A percentile compares a stretch with the other conserved stretches of the same genome.
phyloP scores from a whole-genome alignment of 2,888 invertebrate species.

The Adelognathus sp. region DNA sequence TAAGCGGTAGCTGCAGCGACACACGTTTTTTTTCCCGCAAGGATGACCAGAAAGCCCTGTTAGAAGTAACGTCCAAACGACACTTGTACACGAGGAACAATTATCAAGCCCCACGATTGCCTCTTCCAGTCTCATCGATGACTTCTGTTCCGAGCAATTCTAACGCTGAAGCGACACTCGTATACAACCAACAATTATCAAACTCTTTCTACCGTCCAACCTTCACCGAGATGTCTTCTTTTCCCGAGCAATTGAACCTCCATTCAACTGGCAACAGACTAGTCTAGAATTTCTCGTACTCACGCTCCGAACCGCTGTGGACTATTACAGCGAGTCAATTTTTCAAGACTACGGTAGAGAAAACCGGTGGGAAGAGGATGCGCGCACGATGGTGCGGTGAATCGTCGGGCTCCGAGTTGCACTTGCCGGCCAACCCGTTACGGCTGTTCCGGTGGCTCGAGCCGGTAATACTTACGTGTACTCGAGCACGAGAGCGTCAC shows the following conservation, averaged over 20 bases:
- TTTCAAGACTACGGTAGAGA: slow-evolving; percentile 34
- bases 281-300: slow-evolving; percentile 16
- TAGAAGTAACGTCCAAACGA: slow-evolving; percentile 50
- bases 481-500: slow-evolving; percentile 50
- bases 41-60: slow-evolving; percentile 29
- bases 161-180: too few relatives aligned
- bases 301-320: not conserved
- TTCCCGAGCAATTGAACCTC: slow-evolving; percentile 25
- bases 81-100: slow-evolving; percentile 51
- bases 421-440: slow-evolving; percentile 55
- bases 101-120: slow-evolving; percentile 47
- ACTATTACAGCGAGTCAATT: slow-evolving; percentile 19
- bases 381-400: slow-evolving; percentile 25
- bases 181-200: too few relatives aligned
- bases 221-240: slow-evolving; percentile 1
- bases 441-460: slow-evolving; percentile 50
- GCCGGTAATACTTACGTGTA: slow-evolving; percentile 52
- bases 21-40: slow-evolving; percentile 16
- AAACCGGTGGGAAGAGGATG: slow-evolving; percentile 17
- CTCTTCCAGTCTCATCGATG: slow-evolving; percentile 22
- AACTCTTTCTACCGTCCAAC: slow-evolving; percentile 4
- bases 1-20: not conserved
- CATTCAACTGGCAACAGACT: not conserved
- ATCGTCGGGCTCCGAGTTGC: slow-evolving; percentile 51
- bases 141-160: slow-evolving; percentile 34